A percentile compares a stretch with the other conserved stretches of the same genome.
Evolutionary conservation across 2,888 invertebrate species (phyloP).

Genomic region (Limenitis camilla): DNA sequence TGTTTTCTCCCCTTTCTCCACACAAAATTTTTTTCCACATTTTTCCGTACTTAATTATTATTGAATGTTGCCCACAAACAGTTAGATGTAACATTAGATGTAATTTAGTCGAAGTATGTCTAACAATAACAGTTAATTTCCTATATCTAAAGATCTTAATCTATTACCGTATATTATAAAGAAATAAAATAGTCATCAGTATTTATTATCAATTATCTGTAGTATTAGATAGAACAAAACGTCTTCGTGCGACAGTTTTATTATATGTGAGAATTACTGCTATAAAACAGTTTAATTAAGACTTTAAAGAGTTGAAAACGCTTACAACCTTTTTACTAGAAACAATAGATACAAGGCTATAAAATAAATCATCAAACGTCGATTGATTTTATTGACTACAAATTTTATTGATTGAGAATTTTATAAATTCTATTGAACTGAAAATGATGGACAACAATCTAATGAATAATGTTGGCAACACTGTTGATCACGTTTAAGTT

Average conservation of each 20-base stretch:
- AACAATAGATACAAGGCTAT: neutral
- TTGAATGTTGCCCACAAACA: no score
- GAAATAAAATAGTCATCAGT: slow-evolving; percentile 1
- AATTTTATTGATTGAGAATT: neutral
- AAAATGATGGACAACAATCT: no score
- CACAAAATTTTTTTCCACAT: no score
- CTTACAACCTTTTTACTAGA: neutral
- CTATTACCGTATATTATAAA: no score
- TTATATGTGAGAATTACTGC: neutral
- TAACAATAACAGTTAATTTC: no score
- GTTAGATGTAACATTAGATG: no score
- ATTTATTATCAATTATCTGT: neutral
- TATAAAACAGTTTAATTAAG: slow-evolving; percentile 8
- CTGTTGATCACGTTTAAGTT: no score
- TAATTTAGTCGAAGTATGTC: no score
- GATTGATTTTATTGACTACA: slow-evolving; percentile 5
- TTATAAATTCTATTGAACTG: neutral
- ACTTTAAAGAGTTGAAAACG: neutral
- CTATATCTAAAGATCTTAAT: no score
- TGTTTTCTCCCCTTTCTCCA: no score
- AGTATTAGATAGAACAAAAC: neutral
- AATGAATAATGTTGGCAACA: no score
- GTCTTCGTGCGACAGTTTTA: neutral
- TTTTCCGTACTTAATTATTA: no score
- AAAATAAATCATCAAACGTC: neutral